Base-by-base conservation (phyloP, 2,888 invertebrate species). In the Chloroclysta siterata region DNA sequence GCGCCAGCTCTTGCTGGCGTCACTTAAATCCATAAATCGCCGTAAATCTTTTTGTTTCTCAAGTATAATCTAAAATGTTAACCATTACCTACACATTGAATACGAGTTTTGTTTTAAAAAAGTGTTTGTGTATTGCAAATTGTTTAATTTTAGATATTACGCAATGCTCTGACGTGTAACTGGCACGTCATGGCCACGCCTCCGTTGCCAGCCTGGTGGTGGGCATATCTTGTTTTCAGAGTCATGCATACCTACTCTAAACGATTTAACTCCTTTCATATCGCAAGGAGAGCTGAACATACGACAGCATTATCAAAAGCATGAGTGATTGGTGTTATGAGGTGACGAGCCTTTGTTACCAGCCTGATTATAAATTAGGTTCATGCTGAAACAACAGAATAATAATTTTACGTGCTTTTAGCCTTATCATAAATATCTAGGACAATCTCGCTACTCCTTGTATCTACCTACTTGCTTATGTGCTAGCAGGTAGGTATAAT, bases 181-280 rank as follows among this genome's bases (percentile, higher is more conserved):
- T 39, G 48, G 51, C 58, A 71, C 90, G 90, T 90, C 87, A 89
- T 71, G 75, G 81, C 87, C 91, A 85, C 90, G 87, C 91, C 91
- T 80, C 85, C 85, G 84, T 84, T 85, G 78, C 84, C 76, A 83
- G 74, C 79, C 72, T 74, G 50, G 15, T 42, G 36, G 68, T 64
- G 52, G 51, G 68, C 65, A 77, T 79, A 80, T 83, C 80, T 75
- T 74, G 65, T 71, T 63, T 74, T 72, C 52, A 52, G 58, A 68
- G 68, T 71, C 68, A 59, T 60, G 63, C 54, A 57, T 70, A 68
- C 64, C 60, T 66, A 68, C 33, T 8, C 33, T 7, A 33, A 29
- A 8, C 33, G 33, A 5, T 33, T 33, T 33, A 33, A 33, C 33
- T 8, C 5, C 53, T 50, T 63, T 42, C 42, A 33, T 59, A 48